Evolutionary conservation across 2,888 invertebrate species (phyloP), one percentile per base, ranked within the genome.

Genomic region (Ernsta delagoae): DNA sequence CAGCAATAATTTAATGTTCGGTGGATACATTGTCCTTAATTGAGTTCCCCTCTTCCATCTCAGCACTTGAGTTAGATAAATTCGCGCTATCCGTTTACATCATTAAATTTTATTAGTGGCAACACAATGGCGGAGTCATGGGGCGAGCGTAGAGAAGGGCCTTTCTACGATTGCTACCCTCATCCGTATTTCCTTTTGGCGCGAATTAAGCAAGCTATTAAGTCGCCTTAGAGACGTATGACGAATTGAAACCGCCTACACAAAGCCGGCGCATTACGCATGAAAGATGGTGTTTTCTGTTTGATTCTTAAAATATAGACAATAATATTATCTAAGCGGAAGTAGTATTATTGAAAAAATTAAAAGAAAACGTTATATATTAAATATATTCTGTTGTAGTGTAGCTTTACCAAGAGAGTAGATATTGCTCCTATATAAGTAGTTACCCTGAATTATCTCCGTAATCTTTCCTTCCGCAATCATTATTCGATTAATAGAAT

Each of bases 31-130:
- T 86, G 85, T 84, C 79, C 77, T 83, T 89, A 89, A 90, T 89
- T 88, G 89, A 87, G 89, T 90, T 87, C 86, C 90, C 90, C 89
- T 86, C 86, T 81, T 78, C 78, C 73, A 75, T 82, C 84, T 83
- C 79, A 81, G 79, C 83, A 79, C 77, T 86, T 79, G 83, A 87
- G 84, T 88, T 85, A 89, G 87, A 91, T 90, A 88, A 89, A 91
- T 91, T 90, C 86, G 84, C 86, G 89, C 87, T 92, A 92, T 92
- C 91, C 91, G 90, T 92, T 93, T 92, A 92, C 91, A 91, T 90
- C 91, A 92, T 92, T 92, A 92, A 91, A 91, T 92, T 92, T 92
- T 92, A 93, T 92, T 92, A 91, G 89, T 86, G 85, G 85, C 85
- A 86, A 87, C 82, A 91, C 90, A 92, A 92, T 88, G 77, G 86